Conservation (phyloP, 2,888 invertebrate species). For the Pyrrhia umbra region DNA sequence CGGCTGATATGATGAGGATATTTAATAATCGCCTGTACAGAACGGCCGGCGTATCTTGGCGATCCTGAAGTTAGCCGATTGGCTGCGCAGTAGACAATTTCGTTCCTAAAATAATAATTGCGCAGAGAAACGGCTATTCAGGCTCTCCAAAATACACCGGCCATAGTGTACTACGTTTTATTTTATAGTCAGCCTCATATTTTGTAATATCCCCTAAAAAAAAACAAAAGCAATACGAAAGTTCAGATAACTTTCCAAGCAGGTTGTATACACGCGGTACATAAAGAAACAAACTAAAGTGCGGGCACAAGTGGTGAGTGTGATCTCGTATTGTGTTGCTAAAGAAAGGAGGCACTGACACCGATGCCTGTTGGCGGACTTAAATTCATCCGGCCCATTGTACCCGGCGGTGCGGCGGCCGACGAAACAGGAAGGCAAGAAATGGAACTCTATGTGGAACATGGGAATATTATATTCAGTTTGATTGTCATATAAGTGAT, state of each 20-base stretch:
- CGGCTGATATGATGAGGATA: too few relatives aligned
- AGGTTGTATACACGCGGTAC: slow-evolving; percentile 11
- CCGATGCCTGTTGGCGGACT: slow-evolving; percentile 55
- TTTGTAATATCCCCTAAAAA: too few relatives aligned
- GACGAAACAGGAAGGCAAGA: slow-evolving; percentile 46
- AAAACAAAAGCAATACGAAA: neutral
- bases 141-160: too few relatives aligned
- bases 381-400: slow-evolving; percentile 62
- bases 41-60: too few relatives aligned
- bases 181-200: too few relatives aligned
- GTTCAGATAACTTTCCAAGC: neutral
- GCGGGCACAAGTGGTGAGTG: slow-evolving; percentile 56
- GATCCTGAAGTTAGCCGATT: too few relatives aligned
- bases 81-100: too few relatives aligned
- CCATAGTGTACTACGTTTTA: too few relatives aligned
- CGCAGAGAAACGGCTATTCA: too few relatives aligned
- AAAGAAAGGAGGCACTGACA: slow-evolving; percentile 59
- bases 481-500: slow-evolving; percentile 16
- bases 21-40: too few relatives aligned
- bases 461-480: slow-evolving; percentile 34
- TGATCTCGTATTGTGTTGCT: slow-evolving; percentile 62
- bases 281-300: slow-evolving; percentile 46
- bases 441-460: slow-evolving; percentile 29
- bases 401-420: slow-evolving; percentile 21
- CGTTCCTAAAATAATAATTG: too few relatives aligned